Evolutionary conservation across 1,140 invertebrate species (phyloP), one percentile per base, ranked within the genome.

Genomic region (Patella vulgata): DNA sequence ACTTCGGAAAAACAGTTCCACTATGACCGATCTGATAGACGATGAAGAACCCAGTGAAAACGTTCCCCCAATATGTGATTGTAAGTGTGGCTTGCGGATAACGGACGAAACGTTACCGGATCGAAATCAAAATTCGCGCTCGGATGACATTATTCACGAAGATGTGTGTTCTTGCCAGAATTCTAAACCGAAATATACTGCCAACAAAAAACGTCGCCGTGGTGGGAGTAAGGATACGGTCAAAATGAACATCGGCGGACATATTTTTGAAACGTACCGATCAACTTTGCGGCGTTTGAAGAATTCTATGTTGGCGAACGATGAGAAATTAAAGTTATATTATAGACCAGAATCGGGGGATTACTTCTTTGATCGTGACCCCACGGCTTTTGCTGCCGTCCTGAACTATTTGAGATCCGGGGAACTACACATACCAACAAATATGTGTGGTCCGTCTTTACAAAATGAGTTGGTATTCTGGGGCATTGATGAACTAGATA

Each of bases 261-360:
- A 75, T 21, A 53, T 73, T 17, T 80, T 80, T 54, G 78, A 81
- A 58, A 80, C 78, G 0, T 75, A 69, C 44, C 64, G 68, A 17
- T 63, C 73, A n/a, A 81, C 79, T 12, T 43, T 81, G 9, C 68
- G 68, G 44, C 65, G 75, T 27, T 57, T 79, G 40, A 70, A 68
- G 50, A 73, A 69, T 3, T 73, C 71, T 33, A 75, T 77, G 53
- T 69, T 81, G 11, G 56, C 71, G 11, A 59, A 67, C 47, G 66
- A 73, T 43, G 62, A 66, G 14, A 74, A 78, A 56, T 66, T 80
- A 67, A 52, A 72, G 40, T 63, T 68, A 30, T 75, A 81, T 67
- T 82, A 75, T 60, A 62, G 80, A 30, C 59, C 74, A 19, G 96
- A 97, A 77, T 91, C 90, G 74, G 92, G 93, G 75, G 79, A 81